Base-by-base conservation (phyloP, 2,888 invertebrate genomes). In the Trisateles emortualis region DNA sequence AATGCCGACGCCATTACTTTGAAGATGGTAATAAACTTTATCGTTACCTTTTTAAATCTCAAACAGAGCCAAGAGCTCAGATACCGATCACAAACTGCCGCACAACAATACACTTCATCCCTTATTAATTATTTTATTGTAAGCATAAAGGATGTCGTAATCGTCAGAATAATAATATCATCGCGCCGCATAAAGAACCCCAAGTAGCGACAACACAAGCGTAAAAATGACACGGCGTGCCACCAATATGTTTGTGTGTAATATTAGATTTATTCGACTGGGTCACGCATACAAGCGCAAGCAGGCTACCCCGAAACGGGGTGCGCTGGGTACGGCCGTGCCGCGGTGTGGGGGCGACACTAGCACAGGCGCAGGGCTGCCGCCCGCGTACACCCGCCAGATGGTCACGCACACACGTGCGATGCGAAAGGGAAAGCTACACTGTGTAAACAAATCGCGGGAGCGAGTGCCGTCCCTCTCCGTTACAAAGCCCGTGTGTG, bases 51-150 rank as follows among this genome's bases (percentile, higher is more conserved):
- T 81, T 81, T 74, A 82, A 81, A 86, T 77, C 80, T 78, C 84
- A 81, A 87, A 87, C 81, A 81, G 82, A 84, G 81, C 81, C 83
- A 86, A 90, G 83, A 83, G 80, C 77, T 71, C 76, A 67, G 92
- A 92, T 92, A 91, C 87, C 84, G 82, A 92, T 92, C 92, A 78
- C 86, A 72, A 84, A 83, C 84, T 83, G 84, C 86, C 82, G 78
- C 74, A 70, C 82, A 78, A 90, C 90, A 91, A 92, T 89, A 87
- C 86, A 84, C 87, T 89, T 85, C 90, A 91, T 90, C 92, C 92
- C 91, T 92, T 92, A 92, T 92, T 92, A 92, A 92, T 92, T 92
- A 91, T 92, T 92, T 92, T 92, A 92, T 92, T 91, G 92, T 90
- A 87, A 85, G 88, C 90, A 90, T 92, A 92, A 92, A 92, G 87